phyloP scores from a whole-genome alignment of 2,113 vertebrate species.

The Xiphias gladius region DNA sequence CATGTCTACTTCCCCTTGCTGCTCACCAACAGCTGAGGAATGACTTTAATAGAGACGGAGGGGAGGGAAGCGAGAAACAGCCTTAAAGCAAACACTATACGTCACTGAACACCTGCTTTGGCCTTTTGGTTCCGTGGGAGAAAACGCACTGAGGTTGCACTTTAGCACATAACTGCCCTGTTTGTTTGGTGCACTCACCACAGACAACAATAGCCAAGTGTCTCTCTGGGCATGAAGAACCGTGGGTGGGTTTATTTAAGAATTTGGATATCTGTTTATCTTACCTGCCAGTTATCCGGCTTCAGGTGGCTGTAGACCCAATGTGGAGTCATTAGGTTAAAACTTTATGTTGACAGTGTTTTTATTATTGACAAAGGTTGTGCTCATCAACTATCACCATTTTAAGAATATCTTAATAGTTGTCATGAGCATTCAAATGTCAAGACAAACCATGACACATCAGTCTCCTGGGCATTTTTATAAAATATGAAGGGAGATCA shows the following conservation, averaged over 20 bases:
- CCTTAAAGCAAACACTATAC: constrained; percentile 71
- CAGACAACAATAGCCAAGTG: constrained; percentile 78
- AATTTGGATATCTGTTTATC: constrained; percentile 74
- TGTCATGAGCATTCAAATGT: not conserved
- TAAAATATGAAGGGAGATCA: not conserved
- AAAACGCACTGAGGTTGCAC: constrained; percentile 63
- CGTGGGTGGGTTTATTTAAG: constrained; percentile 70
- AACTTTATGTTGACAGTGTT: constrained; percentile 1
- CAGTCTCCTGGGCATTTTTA: not conserved
- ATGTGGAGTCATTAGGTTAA: constrained; percentile 25
- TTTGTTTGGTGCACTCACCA: constrained; percentile 63
- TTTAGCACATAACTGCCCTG: constrained; percentile 68
- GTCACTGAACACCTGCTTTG: constrained; percentile 80
- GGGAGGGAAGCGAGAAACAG: constrained; percentile 64
- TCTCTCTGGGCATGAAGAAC: constrained; percentile 62
- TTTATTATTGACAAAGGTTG: not conserved
- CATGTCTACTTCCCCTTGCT: constrained; percentile 53
- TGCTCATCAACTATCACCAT: not conserved
- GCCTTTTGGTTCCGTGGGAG: constrained; percentile 69
- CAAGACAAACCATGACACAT: not conserved
- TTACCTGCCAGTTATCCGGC: constrained; percentile 61
- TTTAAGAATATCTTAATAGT: not conserved
- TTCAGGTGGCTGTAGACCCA: constrained; percentile 55
- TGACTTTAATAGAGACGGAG: constrained; percentile 51
- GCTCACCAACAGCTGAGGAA: constrained; percentile 67